A percentile compares a stretch with the other conserved stretches of the same genome.
phyloP scores from a whole-genome alignment of 1,140 invertebrate species.

The Orussus abietinus region DNA sequence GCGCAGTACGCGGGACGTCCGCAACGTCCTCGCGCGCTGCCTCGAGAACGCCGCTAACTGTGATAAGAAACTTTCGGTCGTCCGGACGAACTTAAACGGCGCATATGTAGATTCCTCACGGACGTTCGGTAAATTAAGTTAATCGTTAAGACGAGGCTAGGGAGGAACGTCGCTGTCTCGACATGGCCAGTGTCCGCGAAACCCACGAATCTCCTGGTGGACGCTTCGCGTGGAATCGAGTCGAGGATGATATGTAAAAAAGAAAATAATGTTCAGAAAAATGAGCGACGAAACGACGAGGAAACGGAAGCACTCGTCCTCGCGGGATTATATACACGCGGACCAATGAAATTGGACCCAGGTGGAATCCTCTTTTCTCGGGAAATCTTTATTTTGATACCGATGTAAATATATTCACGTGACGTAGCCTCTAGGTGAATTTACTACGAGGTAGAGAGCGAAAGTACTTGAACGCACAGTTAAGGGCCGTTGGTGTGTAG shows the following conservation, averaged over 20 bases:
- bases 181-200: too few species aligned
- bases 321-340: too few species aligned
- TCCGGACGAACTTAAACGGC: constrained; percentile 32
- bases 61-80: constrained; percentile 44
- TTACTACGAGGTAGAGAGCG: constrained; percentile 29
- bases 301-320: background rate
- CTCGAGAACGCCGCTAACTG: constrained; percentile 37
- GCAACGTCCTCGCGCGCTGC: background rate
- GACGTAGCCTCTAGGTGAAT: constrained; percentile 19
- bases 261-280: too few species aligned
- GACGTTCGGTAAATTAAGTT: too few species aligned
- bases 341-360: constrained; percentile 37
- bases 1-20: too few species aligned
- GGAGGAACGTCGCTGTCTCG: too few species aligned
- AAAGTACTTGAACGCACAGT: constrained; percentile 46
- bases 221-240: too few species aligned
- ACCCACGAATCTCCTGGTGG: too few species aligned
- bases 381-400: constrained; percentile 19
- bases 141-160: too few species aligned
- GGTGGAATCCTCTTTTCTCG: constrained; percentile 26
- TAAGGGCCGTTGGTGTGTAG: too few species aligned
- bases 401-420: constrained; percentile 38
- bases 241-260: too few species aligned
- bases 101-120: too few species aligned
- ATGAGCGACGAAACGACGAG: background rate